Base-by-base conservation (phyloP, 23 tunicate species). In the Ciona savignyi region DNA sequence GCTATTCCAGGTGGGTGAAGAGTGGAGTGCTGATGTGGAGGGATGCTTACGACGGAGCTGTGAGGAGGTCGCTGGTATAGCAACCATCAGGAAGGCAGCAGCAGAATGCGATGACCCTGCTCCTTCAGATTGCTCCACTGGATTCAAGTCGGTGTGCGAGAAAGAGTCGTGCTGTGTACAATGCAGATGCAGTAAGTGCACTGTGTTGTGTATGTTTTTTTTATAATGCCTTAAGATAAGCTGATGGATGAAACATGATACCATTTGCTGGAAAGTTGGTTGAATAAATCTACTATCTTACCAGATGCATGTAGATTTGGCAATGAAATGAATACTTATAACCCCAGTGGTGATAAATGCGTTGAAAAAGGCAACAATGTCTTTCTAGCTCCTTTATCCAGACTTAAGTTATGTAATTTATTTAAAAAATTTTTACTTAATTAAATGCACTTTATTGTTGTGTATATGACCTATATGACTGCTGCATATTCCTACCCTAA, bases 131-230 rank as follows among this genome's bases (percentile, higher is more conserved):
- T 80, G 85, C 33, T 29, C 23, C 0, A 29, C 35, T 29, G 85
- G 85, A 9, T 80, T 62, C 63, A 42, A 62, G 15, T 25, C 25
- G 9, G 24, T 21, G 29, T 80, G 85, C 26, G 78, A 33, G 33
- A 33, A 62, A 24, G 34, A 26, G 24, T 68, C 27, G 0, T 85
- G 90, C 75, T 85, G 90, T 48, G 21, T 33, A 25, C 51, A 33
- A n/a, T 85, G 90, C 79, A 31, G n/a, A 4, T 85, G 90, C 34
- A 76, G 90, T 85, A 72, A 35, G 90, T 11, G 23, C 66, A 6
- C 28, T 31, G 89, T 23, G n/a, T 70, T 22, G 28, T 25, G 22
- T n/a, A n/a, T n/a, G n/a, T n/a, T n/a, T n/a, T n/a, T n/a, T n/a
- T n/a, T n/a, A n/a, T n/a, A n/a, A n/a, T n/a, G n/a, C n/a, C n/a